A percentile compares a stretch with the other conserved stretches of the same genome.
phyloP scores from a whole-genome alignment of 2,797 vertebrate genomes.

The Sparus aurata region DNA sequence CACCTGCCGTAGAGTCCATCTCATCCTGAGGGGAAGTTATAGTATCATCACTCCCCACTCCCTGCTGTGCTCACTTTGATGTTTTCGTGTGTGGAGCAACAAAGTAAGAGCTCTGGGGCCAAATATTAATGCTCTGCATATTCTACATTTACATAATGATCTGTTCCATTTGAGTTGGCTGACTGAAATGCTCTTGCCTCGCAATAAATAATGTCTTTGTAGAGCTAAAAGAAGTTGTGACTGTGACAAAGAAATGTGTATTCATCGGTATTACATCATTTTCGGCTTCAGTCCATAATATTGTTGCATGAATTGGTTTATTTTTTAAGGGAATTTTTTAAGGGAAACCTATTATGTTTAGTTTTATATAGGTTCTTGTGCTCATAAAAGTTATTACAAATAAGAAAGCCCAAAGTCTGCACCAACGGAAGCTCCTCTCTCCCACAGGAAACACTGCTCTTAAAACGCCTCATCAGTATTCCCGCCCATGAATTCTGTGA shows the following conservation, averaged over 20 bases:
- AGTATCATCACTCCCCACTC: not conserved
- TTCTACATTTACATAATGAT: conserved; percentile 14
- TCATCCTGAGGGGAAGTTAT: too few species aligned
- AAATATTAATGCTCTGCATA: not conserved
- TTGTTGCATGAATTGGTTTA: not conserved
- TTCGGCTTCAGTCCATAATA: not conserved
- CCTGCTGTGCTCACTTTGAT: not conserved
- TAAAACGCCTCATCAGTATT: too few species aligned
- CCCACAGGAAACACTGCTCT: too few species aligned
- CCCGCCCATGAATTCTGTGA: too few species aligned
- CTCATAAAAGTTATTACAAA: too few species aligned
- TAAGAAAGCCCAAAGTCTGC: too few species aligned
- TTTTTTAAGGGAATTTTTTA: not conserved
- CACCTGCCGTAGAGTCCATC: not conserved
- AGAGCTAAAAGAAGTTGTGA: not conserved
- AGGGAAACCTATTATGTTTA: too few species aligned
- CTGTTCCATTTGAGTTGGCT: not conserved
- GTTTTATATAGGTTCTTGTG: too few species aligned
- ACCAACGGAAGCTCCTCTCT: too few species aligned
- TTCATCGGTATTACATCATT: not conserved
- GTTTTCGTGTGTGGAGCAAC: not conserved
- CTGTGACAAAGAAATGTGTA: not conserved
- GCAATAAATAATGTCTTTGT: not conserved
- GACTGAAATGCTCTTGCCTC: not conserved
- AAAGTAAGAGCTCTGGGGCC: not conserved